These are phyloP conservation scores for Eulemur rubriventer DNA, from an alignment of 2,797 vertebrate genomes.

Conservation along the genomic window DNA sequence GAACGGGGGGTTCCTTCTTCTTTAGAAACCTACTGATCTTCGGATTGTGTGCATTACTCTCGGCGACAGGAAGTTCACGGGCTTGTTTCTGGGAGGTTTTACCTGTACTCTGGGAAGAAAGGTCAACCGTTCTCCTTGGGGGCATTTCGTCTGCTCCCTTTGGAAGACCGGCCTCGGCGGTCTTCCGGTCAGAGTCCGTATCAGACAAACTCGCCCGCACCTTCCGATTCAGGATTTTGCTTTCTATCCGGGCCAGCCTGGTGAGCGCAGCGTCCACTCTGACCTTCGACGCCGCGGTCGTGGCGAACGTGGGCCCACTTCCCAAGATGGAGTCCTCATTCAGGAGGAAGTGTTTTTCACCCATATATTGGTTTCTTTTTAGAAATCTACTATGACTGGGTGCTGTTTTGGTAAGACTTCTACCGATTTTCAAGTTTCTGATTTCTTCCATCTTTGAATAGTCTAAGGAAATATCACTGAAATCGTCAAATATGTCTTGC, in stretches of 20 bases:
- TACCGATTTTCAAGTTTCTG: background rate
- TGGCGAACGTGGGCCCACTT: fast-evolving
- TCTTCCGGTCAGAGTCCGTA: background rate
- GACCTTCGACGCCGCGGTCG: background rate
- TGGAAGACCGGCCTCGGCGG: slow-evolving; percentile 32
- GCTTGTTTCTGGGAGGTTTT: background rate
- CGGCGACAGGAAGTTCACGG: fast-evolving
- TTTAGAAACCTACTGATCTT: slow-evolving; percentile 84
- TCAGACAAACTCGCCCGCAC: background rate
- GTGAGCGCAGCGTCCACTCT: slow-evolving; percentile 74
- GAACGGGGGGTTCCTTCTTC: slow-evolving; percentile 2
- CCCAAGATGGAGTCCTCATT: fast-evolving
- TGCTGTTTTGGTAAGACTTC: background rate
- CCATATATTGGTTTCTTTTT: slow-evolving; percentile 79
- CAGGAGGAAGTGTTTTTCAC: fast-evolving
- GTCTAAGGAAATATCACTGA: slow-evolving; percentile 74
- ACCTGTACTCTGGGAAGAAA: background rate
- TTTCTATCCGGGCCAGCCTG: slow-evolving; percentile 87
- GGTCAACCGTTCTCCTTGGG: background rate
- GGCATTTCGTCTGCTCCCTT: background rate
- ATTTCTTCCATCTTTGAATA: slow-evolving; percentile 62
- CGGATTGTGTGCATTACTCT: background rate
- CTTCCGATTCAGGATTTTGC: slow-evolving; percentile 80
- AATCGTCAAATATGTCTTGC: background rate
- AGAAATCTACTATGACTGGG: slow-evolving; percentile 84